Conservation (phyloP, 2,888 invertebrate species). For the Parasteatoda lunata region DNA sequence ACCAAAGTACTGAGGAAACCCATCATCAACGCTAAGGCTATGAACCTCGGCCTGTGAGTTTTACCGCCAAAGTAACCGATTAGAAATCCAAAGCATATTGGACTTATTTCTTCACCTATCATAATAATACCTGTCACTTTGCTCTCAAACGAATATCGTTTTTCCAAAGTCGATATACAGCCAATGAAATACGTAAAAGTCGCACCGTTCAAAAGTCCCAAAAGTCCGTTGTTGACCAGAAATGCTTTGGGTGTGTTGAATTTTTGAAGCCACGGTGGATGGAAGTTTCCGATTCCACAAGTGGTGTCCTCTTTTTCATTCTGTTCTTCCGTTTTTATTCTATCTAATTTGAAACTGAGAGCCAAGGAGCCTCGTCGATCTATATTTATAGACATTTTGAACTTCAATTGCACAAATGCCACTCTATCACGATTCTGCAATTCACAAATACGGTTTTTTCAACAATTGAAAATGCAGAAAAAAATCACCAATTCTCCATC, state of each 20-base stretch:
- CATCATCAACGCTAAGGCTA: slow-evolving; percentile 55
- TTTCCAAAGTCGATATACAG: slow-evolving; percentile 69
- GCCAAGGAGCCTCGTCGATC: background rate
- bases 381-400: background rate
- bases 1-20: slow-evolving; percentile 46
- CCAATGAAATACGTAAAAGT: slow-evolving; percentile 66
- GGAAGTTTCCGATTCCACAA: slow-evolving; percentile 69
- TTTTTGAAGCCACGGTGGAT: slow-evolving; percentile 68
- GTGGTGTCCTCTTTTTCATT: background rate
- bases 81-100: slow-evolving; percentile 54
- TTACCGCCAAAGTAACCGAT: slow-evolving; percentile 69
- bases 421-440: too few species aligned
- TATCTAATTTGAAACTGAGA: background rate
- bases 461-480: too few species aligned
- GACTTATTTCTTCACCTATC: slow-evolving; percentile 67
- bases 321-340: too few species aligned
- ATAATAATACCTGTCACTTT: slow-evolving; percentile 69
- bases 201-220: slow-evolving; percentile 68
- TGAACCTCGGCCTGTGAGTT: slow-evolving; percentile 65
- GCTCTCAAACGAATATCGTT: slow-evolving; percentile 69
- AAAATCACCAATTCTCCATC: too few species aligned
- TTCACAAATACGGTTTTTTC: too few species aligned
- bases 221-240: slow-evolving; percentile 47
- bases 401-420: background rate
- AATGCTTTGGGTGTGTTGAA: slow-evolving; percentile 65